phyloP scores from a whole-genome alignment of 2,113 vertebrate species.

The Xenus cinereus region DNA sequence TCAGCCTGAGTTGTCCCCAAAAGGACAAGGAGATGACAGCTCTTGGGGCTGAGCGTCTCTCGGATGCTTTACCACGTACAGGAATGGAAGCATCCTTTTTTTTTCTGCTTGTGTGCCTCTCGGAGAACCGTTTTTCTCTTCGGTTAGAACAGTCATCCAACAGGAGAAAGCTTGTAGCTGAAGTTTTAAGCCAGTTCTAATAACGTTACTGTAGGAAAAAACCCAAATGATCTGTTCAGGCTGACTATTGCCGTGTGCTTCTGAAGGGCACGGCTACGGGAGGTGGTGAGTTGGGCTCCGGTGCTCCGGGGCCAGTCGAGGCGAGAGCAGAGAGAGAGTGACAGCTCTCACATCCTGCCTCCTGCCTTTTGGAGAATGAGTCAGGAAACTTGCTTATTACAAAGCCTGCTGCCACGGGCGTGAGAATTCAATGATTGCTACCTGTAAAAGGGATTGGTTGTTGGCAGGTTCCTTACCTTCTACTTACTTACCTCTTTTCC shows the following conservation, averaged over 20 bases:
- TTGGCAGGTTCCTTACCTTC: not conserved
- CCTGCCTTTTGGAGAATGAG: not conserved
- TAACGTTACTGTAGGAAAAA: not conserved
- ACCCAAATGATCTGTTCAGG: not conserved
- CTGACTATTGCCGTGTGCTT: accelerated
- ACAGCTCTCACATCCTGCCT: not conserved
- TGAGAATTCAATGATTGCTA: not conserved
- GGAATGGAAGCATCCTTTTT: not conserved
- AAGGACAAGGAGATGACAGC: not conserved
- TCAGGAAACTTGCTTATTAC: not conserved
- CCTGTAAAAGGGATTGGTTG: not conserved
- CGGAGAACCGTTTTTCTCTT: not conserved
- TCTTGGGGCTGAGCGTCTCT: not conserved
- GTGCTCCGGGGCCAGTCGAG: not conserved
- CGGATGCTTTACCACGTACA: not conserved
- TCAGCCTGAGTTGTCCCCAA: not conserved
- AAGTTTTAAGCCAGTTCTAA: not conserved
- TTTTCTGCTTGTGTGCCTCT: not conserved
- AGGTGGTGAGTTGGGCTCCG: not conserved
- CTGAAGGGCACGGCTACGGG: not conserved
- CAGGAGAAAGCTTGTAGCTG: accelerated
- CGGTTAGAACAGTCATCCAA: not conserved
- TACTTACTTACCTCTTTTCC: slow-evolving; percentile 46
- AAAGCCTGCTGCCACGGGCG: not conserved
- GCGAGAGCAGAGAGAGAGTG: not conserved